Percentiles rank a stretch among this genome's conserved stretches.
phyloP scores from a whole-genome alignment of 2,113 vertebrate species.

The Tachysurus fulvidraco region DNA sequence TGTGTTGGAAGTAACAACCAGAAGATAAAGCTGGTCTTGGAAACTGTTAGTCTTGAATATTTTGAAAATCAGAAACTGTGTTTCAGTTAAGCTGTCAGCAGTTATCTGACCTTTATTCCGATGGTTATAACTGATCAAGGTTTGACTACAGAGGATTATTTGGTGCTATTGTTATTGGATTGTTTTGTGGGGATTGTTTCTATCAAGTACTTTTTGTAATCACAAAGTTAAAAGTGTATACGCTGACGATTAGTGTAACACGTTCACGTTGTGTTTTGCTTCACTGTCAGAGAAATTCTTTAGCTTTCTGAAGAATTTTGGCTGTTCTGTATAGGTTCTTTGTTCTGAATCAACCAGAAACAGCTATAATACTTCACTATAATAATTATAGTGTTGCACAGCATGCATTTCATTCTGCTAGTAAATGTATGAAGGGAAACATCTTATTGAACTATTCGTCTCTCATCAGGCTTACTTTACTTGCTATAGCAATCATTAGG shows the following conservation, averaged over 20 bases:
- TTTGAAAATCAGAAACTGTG: neutral
- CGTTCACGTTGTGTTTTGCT: neutral
- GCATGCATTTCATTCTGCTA: too few relatives aligned
- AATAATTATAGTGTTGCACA: too few relatives aligned
- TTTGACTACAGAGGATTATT: neutral
- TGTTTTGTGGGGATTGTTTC: too few relatives aligned
- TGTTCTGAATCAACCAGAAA: neutral
- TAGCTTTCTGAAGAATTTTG: neutral
- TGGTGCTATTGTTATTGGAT: neutral
- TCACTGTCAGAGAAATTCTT: neutral
- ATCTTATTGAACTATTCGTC: too few relatives aligned
- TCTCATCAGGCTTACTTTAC: too few relatives aligned
- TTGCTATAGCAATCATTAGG: too few relatives aligned
- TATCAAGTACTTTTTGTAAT: neutral
- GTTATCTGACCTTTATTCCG: neutral
- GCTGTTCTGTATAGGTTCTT: neutral
- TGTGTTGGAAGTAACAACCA: neutral
- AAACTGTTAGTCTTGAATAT: neutral
- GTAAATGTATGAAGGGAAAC: too few relatives aligned
- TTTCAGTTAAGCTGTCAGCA: neutral
- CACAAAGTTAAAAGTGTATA: neutral
- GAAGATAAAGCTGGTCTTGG: neutral
- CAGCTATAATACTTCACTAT: neutral
- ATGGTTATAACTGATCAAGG: neutral
- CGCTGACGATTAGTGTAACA: neutral